Evolutionary conservation across 2,113 vertebrate genomes (phyloP).

Genomic region (Furnarius figulus): DNA sequence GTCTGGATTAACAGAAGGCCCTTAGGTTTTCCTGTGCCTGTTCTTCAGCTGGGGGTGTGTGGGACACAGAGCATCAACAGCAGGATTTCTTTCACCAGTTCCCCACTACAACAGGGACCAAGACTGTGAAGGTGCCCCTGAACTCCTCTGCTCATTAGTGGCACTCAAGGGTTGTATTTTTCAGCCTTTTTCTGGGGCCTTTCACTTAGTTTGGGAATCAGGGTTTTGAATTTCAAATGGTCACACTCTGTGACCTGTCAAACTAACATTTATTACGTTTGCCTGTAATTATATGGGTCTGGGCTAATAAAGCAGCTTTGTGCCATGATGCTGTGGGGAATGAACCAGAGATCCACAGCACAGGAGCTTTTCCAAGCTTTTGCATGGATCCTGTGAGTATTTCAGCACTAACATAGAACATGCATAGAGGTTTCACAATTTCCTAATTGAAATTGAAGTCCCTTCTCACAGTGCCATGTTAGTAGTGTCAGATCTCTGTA

Average conservation of each 20-base stretch:
- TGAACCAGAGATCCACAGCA: neutral
- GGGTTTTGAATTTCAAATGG: neutral
- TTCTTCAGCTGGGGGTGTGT: neutral
- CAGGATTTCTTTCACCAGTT: neutral
- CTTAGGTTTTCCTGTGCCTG: neutral
- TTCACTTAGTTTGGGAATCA: neutral
- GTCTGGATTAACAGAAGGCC: neutral
- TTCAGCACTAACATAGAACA: neutral
- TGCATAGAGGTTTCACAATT: neutral
- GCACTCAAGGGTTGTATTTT: neutral
- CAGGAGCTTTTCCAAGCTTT: neutral
- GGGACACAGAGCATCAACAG: neutral
- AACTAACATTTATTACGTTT: neutral
- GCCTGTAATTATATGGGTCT: neutral
- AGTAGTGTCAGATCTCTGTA: neutral
- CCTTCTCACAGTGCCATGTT: neutral
- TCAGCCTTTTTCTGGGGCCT: neutral
- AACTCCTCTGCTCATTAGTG: neutral
- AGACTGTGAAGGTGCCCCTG: neutral
- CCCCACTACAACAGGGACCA: neutral
- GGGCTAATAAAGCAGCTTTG: neutral
- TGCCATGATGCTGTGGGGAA: neutral
- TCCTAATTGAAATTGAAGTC: neutral
- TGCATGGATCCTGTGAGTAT: neutral
- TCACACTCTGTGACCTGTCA: neutral